Evolutionary conservation across 2,888 invertebrate genomes (phyloP).

Genomic region (Lasius fuliginosus): DNA sequence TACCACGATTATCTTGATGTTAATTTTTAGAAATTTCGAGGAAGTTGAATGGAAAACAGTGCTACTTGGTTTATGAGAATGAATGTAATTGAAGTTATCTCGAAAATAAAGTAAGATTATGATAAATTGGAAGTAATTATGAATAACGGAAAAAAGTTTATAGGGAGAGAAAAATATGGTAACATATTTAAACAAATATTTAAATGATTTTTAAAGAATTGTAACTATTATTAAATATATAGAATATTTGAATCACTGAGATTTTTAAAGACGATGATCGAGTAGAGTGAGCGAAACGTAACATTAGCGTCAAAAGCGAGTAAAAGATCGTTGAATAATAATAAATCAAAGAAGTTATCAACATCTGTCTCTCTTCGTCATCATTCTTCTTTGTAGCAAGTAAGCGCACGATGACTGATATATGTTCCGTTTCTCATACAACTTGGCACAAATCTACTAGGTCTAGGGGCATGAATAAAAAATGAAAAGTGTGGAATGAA

Average conservation of each 20-base stretch:
- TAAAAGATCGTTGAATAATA: slow-evolving; percentile 45
- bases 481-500: slow-evolving; percentile 52
- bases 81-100: slow-evolving; percentile 3
- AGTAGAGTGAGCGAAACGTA: slow-evolving; percentile 17
- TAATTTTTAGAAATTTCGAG: not conserved
- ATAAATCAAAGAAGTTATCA: slow-evolving; percentile 55
- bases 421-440: slow-evolving; percentile 45
- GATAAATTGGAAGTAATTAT: not conserved
- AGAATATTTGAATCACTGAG: slow-evolving; percentile 20
- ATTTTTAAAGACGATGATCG: slow-evolving; percentile 47
- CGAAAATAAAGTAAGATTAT: not conserved
- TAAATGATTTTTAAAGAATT: not conserved
- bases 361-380: slow-evolving; percentile 57
- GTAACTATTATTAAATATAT: slow-evolving; percentile 1
- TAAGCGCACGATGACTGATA: slow-evolving; percentile 51
- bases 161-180: not conserved
- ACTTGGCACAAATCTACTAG: slow-evolving; percentile 66
- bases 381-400: slow-evolving; percentile 54
- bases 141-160: not conserved
- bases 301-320: slow-evolving; percentile 16
- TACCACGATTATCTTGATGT: not conserved
- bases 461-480: slow-evolving; percentile 66
- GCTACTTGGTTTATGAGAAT: not conserved
- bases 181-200: not conserved
- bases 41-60: not conserved